These are phyloP conservation scores for Lindbergichthys nudifrons DNA, from an alignment of 2,797 vertebrate species.

Conservation along the genomic window DNA sequence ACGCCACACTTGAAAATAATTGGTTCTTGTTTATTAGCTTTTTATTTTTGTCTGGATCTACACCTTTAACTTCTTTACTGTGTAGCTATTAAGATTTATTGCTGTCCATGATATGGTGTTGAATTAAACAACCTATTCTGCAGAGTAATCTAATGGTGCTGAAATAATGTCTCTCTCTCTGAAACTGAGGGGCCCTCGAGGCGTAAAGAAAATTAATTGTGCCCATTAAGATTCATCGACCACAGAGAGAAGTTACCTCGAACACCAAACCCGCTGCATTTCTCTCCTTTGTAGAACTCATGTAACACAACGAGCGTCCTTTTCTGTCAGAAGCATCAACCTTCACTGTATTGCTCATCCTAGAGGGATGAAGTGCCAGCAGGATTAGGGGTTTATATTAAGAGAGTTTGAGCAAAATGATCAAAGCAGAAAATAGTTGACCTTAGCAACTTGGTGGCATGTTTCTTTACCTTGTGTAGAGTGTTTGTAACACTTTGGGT, in stretches of 20 bases:
- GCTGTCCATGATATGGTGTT: slow-evolving; percentile 63
- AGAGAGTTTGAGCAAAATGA: slow-evolving; percentile 61
- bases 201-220: slow-evolving; percentile 82
- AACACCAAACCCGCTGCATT: slow-evolving; percentile 63
- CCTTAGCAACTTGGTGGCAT: slow-evolving; percentile 37
- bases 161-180: slow-evolving; percentile 79
- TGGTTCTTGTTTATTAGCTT: slow-evolving; percentile 78
- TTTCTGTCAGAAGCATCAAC: slow-evolving; percentile 68
- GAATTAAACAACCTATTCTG: slow-evolving; percentile 78
- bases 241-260: slow-evolving; percentile 69
- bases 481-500: slow-evolving; percentile 18
- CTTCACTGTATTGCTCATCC: slow-evolving; percentile 52
- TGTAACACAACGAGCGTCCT: slow-evolving; percentile 60
- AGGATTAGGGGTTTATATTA: slow-evolving; percentile 62
- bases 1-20: slow-evolving; percentile 66
- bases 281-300: slow-evolving; percentile 48
- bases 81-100: slow-evolving; percentile 77
- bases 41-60: slow-evolving; percentile 51
- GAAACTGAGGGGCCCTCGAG: slow-evolving; percentile 77
- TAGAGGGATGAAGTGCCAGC: slow-evolving; percentile 32
- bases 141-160: slow-evolving; percentile 79
- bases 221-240: slow-evolving; percentile 82
- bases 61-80: slow-evolving; percentile 74
- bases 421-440: slow-evolving; percentile 69
- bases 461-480: slow-evolving; percentile 29